phyloP scores from a whole-genome alignment of 2,888 invertebrate genomes.

The Pycnomerus fuliginosus region DNA sequence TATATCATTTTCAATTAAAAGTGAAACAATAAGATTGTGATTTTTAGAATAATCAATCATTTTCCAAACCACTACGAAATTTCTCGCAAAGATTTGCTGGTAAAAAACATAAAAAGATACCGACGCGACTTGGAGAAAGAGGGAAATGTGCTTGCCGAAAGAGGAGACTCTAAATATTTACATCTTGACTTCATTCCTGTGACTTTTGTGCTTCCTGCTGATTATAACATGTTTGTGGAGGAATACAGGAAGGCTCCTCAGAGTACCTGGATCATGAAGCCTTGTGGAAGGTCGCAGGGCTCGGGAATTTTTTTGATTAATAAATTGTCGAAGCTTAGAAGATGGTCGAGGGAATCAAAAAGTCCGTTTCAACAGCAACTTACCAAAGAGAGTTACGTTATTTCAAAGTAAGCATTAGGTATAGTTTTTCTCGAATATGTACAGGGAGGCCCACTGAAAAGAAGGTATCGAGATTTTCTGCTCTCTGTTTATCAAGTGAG shows the following conservation, averaged over 20 bases:
- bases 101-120: slow-evolving; percentile 94
- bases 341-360: slow-evolving; percentile 85
- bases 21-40: not conserved
- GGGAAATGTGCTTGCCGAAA: slow-evolving; percentile 82
- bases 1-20: slow-evolving; percentile 50
- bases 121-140: slow-evolving; percentile 90
- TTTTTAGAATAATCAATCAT: slow-evolving; percentile 81
- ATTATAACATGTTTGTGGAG: slow-evolving; percentile 96
- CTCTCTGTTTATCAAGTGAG: too few relatives aligned
- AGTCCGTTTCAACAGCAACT: slow-evolving; percentile 82
- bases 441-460: too few relatives aligned
- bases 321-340: slow-evolving; percentile 89
- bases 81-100: slow-evolving; percentile 92
- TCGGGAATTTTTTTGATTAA: slow-evolving; percentile 96
- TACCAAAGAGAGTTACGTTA: slow-evolving; percentile 89
- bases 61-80: slow-evolving; percentile 96
- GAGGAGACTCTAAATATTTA: slow-evolving; percentile 75
- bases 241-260: slow-evolving; percentile 92
- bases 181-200: slow-evolving; percentile 90
- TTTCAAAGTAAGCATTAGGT: slow-evolving; percentile 66
- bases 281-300: slow-evolving; percentile 91
- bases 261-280: slow-evolving; percentile 98
- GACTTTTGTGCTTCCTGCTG: slow-evolving; percentile 91
- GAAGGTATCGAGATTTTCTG: too few relatives aligned
- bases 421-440: too few relatives aligned